Conservation (phyloP, 2,888 invertebrate genomes). For the Gordius sp. region DNA sequence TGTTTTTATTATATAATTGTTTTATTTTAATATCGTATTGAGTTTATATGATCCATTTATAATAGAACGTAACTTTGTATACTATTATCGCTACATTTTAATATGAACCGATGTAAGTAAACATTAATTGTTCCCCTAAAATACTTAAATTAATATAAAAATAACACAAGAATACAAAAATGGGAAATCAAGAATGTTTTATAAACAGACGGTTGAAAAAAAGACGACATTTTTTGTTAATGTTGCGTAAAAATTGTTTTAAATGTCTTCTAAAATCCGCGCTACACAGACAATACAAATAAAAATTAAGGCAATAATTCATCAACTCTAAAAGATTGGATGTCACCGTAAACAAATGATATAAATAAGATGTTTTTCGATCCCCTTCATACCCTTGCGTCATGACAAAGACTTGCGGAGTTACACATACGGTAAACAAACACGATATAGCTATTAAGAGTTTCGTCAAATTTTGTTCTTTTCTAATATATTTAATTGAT, state of each 20-base stretch:
- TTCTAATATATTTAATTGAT: neutral
- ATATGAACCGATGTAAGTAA: too few relatives aligned
- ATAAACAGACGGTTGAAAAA: too few relatives aligned
- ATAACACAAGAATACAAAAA: too few relatives aligned
- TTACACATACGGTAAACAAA: neutral
- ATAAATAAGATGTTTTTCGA: neutral
- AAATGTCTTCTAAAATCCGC: constrained; percentile 8
- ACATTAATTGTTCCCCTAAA: too few relatives aligned
- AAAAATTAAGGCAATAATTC: constrained; percentile 9
- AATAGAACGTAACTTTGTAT: too few relatives aligned
- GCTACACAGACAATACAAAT: constrained; percentile 9
- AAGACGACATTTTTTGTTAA: neutral
- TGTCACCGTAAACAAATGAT: neutral
- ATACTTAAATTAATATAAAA: too few relatives aligned
- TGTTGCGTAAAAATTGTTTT: neutral
- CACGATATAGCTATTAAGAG: neutral
- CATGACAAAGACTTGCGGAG: constrained; percentile 1
- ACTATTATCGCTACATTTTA: too few relatives aligned
- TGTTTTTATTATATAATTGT: too few relatives aligned
- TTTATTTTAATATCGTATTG: too few relatives aligned
- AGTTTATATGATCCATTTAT: too few relatives aligned
- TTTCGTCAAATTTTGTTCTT: neutral
- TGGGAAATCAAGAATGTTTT: too few relatives aligned
- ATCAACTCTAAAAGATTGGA: neutral
- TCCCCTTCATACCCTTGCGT: neutral